Percentiles rank a stretch among this genome's conserved stretches.
phyloP scores from a whole-genome alignment of 1,140 invertebrate genomes.

The roundworm (Caenorhabditis elegans) region WBcel235 BX284605.5:11178501-11179000 shows the following conservation, averaged over 20 bases:
- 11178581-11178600: not conserved
- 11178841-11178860: too few species aligned
- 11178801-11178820: not conserved
- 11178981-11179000: too few species aligned
- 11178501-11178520: not conserved
- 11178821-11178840: too few species aligned
- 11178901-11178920: too few species aligned
- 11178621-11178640: not conserved
- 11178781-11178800: not conserved
- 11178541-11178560: not conserved
- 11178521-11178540: constrained; percentile 6
- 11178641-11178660: not conserved
- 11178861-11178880: too few species aligned
- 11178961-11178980: too few species aligned
- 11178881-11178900: too few species aligned
- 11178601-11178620: not conserved
- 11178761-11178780: not conserved
- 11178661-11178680: too few species aligned
- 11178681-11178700: not conserved
- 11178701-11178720: not conserved
- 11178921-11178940: too few species aligned
- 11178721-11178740: not conserved
- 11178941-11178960: too few species aligned
- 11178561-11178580: not conserved
- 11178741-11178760: constrained; percentile 2